Base-by-base conservation (phyloP, 2,888 invertebrate genomes). In the Platerodrilus igneus region DNA sequence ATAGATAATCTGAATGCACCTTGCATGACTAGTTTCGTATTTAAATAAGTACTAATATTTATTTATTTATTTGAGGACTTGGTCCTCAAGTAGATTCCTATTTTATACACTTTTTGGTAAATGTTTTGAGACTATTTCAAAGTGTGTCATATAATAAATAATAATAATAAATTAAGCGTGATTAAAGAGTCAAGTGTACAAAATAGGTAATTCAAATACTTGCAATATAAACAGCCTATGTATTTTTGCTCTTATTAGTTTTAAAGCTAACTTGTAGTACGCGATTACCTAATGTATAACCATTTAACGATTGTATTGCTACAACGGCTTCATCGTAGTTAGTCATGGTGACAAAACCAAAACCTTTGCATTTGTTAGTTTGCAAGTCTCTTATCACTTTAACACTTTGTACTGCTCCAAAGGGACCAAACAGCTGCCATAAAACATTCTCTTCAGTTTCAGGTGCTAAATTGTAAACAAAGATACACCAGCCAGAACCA, bases 301-400 rank as follows among this genome's bases (percentile, higher is more conserved):
- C 95, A 71, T 96, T 95, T 64, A 96, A 77, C 52, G 91, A 91
- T 72, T 93, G 91, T 65, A 95, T 95, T 57, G 96, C 95, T 60
- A 92, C 88, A 50, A 93, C 84, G 44, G 95, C 92, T 72, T 96
- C 95, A 63, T 95, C 94, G 67, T 96, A 95, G 72, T 94, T 93
- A 67, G 93, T 93, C 95, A 96, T 96, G 52, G 94, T 94, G 56
- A 96, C 94, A 71, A 95, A 95, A 56, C 94, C 96, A 71, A 94
- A 96, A 50, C 96, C 96, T 77, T 94, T 95, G 76, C 95, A 95
- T 72, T 95, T 95, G 76, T 92, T 92, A 54, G 93, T 93, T 63
- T 90, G 86, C 60, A 90, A 81, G 76, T 95, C 94, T 63, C 92
- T 83, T 66, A 94, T 91, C 59, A 95, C 93, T 77, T 95, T 95